Conservation (phyloP, 2,888 invertebrate genomes). For the Ochropleura plecta region DNA sequence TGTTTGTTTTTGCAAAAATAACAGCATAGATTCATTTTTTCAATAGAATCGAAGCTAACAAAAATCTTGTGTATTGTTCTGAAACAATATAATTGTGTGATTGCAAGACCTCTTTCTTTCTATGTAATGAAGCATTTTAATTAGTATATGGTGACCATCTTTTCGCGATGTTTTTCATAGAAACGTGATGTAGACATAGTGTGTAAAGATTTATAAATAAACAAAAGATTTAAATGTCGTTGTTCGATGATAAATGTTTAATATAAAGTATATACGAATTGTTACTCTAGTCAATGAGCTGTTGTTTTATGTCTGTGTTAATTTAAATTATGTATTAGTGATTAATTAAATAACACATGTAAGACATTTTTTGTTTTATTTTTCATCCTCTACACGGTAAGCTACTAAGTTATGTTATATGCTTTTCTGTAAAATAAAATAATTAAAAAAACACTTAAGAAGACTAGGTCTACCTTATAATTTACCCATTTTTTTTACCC, state of each 20-base stretch:
- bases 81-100: neutral
- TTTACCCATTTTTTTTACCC: too few species aligned
- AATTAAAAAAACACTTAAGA: too few species aligned
- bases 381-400: neutral
- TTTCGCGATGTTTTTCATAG: slow-evolving; percentile 66
- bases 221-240: slow-evolving; percentile 80
- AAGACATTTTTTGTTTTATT: slow-evolving; percentile 39
- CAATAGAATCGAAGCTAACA: too few species aligned
- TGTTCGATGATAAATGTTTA: slow-evolving; percentile 85
- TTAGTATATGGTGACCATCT: slow-evolving; percentile 39
- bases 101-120: neutral
- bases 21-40: neutral
- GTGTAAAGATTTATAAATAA: slow-evolving; percentile 59
- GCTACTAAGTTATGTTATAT: neutral
- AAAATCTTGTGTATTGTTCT: neutral
- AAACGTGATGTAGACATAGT: slow-evolving; percentile 59
- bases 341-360: slow-evolving; percentile 63
- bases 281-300: slow-evolving; percentile 88
- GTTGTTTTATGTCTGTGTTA: slow-evolving; percentile 85
- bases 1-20: too few species aligned
- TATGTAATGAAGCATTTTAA: slow-evolving; percentile 22
- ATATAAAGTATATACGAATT: slow-evolving; percentile 79
- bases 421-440: neutral
- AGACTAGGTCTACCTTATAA: too few species aligned
- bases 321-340: slow-evolving; percentile 72